Evolutionary conservation across 2,888 invertebrate species (phyloP).

Genomic region (Dryocosmus kuriphilus): DNA sequence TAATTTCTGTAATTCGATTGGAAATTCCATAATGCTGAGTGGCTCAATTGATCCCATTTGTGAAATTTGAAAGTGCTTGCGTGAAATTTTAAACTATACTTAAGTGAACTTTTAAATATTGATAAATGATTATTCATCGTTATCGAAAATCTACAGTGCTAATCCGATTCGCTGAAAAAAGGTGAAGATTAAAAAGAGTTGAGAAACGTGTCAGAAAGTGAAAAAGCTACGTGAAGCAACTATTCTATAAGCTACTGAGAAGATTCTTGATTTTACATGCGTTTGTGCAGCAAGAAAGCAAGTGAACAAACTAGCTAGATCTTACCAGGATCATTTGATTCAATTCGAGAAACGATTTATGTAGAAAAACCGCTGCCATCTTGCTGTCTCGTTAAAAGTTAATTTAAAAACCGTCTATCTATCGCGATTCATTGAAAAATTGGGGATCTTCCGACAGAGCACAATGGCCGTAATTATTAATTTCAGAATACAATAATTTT

Average conservation of each 20-base stretch:
- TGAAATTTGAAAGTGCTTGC: not conserved
- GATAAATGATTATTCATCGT: not conserved
- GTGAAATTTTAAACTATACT: not conserved
- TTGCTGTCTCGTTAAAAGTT: conserved; percentile 78
- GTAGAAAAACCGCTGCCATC: conserved; percentile 79
- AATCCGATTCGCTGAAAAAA: conserved; percentile 11
- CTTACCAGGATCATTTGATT: conserved; percentile 63
- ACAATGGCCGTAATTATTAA: not conserved
- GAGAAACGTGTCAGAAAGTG: conserved; percentile 1
- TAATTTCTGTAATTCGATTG: no score
- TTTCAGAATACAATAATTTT: not conserved
- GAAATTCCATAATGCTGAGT: no score
- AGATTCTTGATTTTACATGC: conserved; percentile 41
- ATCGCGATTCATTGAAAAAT: not conserved
- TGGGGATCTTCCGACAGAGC: not conserved
- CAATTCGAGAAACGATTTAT: conserved; percentile 44
- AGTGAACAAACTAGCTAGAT: conserved; percentile 64
- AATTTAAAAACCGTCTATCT: conserved; percentile 11
- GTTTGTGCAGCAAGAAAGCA: conserved; percentile 71
- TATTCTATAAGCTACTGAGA: conserved; percentile 13
- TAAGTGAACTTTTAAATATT: not conserved
- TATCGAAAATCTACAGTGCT: not conserved
- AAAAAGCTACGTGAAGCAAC: conserved; percentile 29
- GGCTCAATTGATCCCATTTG: not conserved
- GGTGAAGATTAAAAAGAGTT: not conserved